These are phyloP conservation scores for Vulpes ferrilata DNA, from an alignment of 2,113 vertebrate genomes.

Conservation along the genomic window DNA sequence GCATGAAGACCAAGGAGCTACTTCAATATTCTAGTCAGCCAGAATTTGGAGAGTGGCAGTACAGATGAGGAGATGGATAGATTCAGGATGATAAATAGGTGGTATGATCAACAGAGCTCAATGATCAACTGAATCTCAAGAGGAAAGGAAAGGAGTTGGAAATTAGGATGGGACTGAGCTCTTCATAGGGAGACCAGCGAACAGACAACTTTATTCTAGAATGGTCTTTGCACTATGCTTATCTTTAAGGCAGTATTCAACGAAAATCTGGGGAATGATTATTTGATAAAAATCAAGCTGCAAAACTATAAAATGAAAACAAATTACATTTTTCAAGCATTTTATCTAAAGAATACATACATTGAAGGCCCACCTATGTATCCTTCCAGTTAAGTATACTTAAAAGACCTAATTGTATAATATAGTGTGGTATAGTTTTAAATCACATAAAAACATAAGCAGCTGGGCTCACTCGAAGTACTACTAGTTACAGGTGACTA, in stretches of 20 bases:
- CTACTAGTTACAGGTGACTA: background rate
- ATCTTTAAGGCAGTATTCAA: background rate
- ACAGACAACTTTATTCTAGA: background rate
- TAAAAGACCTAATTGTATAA: background rate
- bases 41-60: background rate
- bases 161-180: background rate
- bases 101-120: background rate
- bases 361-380: background rate
- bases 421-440: background rate
- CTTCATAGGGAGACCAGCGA: background rate
- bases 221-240: background rate
- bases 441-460: background rate
- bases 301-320: background rate
- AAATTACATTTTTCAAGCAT: background rate
- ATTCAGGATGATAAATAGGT: background rate
- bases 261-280: background rate
- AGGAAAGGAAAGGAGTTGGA: background rate
- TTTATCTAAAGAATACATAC: background rate
- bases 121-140: background rate
- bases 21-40: fast-evolving
- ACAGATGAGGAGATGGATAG: background rate
- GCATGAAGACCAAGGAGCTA: background rate
- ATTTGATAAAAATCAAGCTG: background rate
- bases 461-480: background rate
- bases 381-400: background rate